These are phyloP conservation scores for Mellivora capensis DNA, from an alignment of 2,113 vertebrate genomes.

Conservation along the genomic window DNA sequence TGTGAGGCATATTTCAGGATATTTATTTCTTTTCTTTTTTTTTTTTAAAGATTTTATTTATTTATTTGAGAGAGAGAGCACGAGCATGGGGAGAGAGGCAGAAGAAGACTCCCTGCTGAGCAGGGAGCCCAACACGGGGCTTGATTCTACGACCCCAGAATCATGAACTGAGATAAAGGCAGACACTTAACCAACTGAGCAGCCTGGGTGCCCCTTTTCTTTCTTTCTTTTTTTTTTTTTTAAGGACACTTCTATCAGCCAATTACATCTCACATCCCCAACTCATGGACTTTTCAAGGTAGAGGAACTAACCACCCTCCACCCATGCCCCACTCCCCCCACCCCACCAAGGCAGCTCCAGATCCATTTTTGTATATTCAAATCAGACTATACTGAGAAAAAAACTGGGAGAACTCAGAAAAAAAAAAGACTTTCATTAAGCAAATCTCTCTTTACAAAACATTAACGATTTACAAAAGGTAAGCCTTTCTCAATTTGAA, in stretches of 20 bases:
- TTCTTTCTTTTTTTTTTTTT: background rate
- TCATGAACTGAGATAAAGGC: background rate
- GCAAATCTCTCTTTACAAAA: background rate
- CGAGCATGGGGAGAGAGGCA: background rate
- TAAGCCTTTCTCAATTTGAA: background rate
- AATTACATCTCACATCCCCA: background rate
- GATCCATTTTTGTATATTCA: background rate
- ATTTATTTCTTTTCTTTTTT: background rate
- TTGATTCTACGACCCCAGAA: background rate
- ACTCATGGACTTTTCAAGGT: background rate
- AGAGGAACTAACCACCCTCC: background rate
- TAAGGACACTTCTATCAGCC: background rate
- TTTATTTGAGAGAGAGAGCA: background rate
- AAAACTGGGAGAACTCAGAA: background rate
- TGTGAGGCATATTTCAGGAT: background rate
- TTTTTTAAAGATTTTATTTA: background rate
- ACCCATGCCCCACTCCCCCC: background rate
- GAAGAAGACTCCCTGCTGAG: background rate
- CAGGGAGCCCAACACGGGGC: background rate
- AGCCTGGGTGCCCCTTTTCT: background rate
- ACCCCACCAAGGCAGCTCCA: background rate
- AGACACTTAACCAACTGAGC: background rate
- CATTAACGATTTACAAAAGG: background rate
- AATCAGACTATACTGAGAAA: background rate
- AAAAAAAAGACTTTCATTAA: background rate